Base-by-base conservation (phyloP, 2,797 vertebrate species). In the Poeciliopsis presidionis region DNA sequence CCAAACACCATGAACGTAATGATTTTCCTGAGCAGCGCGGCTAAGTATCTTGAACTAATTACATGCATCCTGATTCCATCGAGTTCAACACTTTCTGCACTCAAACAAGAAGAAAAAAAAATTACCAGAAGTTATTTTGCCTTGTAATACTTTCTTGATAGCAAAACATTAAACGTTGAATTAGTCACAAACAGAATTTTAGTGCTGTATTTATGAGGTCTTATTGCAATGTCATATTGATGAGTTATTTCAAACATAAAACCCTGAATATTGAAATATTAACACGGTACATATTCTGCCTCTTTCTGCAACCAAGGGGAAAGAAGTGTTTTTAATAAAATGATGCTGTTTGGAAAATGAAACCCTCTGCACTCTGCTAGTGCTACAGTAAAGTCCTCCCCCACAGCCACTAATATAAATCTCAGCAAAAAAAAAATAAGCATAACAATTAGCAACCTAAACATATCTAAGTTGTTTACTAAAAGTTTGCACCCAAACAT, bases 1-100 rank as follows among this genome's bases (percentile, higher is more conserved):
- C 49, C 57, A 75, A 49, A 75, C 67, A 39, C 72, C 61, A 59
- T 77, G 57, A 49, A 45, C 74, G 14, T 74, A 20, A 82, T 72
- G 9, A 36, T 76, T 84, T 86, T 87, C 4, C 47, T 36, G 33
- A 75, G 55, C 73, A 81, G 59, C 69, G 33, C 18, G 36, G 4
- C 12, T 71, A 69, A 75, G 55, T 76, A 25, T 79, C 77, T 84
- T 88, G 75, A 90, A 82, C 28, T 75, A 73, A 84, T 81, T 81
- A 69, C 67, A 20, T 55, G 5, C 28, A 22, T 67, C 5, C 4
- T 59, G 25, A 28, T 75, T 20, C 59, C 20, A 76, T 69, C 16
- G 76, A 73, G 25, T 75, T 80, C 30, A 70, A 59, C 36, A 12
- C 36, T 78, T 25, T 36, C 7, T 30, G 45, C 8, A 13, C 25